These are phyloP conservation scores for Heliconius melpomene DNA, from an alignment of 1,140 invertebrate genomes.

Conservation along the genomic window DNA sequence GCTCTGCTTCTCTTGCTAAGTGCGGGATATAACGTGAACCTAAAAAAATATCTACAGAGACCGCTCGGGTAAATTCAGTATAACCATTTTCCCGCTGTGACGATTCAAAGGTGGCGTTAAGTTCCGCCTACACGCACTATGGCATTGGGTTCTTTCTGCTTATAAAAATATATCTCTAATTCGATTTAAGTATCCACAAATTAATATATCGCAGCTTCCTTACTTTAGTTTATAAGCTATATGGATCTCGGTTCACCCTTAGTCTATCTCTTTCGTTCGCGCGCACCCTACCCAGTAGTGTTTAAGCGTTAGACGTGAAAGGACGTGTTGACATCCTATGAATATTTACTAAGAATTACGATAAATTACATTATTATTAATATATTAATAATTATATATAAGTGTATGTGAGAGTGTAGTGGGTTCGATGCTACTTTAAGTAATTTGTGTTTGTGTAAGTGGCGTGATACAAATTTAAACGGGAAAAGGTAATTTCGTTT, in stretches of 20 bases:
- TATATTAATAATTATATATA: constrained; percentile 21
- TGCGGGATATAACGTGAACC: too few species aligned
- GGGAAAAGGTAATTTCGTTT: not conserved
- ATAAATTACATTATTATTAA: constrained; percentile 31
- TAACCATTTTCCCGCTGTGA: too few species aligned
- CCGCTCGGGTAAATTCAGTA: too few species aligned
- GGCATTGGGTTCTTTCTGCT: not conserved
- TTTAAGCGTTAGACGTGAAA: constrained; percentile 46
- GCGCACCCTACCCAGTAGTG: constrained; percentile 63
- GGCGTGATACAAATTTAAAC: constrained; percentile 1
- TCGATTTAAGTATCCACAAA: not conserved
- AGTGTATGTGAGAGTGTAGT: constrained; percentile 1
- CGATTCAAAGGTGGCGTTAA: too few species aligned
- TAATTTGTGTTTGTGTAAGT: constrained; percentile 25
- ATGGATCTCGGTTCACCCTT: constrained; percentile 59
- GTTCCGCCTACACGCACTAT: too few species aligned
- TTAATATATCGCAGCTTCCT: constrained; percentile 40
- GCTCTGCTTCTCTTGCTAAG: too few species aligned
- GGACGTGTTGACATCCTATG: constrained; percentile 41
- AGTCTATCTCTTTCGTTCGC: constrained; percentile 52
- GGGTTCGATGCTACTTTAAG: not conserved
- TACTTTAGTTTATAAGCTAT: constrained; percentile 62
- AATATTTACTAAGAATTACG: constrained; percentile 43
- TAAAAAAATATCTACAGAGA: too few species aligned
- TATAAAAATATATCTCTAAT: not conserved